These are phyloP conservation scores for Montipora sp. DNA, from an alignment of 64 coral and sea anemone genomes.

Conservation along the genomic window DNA sequence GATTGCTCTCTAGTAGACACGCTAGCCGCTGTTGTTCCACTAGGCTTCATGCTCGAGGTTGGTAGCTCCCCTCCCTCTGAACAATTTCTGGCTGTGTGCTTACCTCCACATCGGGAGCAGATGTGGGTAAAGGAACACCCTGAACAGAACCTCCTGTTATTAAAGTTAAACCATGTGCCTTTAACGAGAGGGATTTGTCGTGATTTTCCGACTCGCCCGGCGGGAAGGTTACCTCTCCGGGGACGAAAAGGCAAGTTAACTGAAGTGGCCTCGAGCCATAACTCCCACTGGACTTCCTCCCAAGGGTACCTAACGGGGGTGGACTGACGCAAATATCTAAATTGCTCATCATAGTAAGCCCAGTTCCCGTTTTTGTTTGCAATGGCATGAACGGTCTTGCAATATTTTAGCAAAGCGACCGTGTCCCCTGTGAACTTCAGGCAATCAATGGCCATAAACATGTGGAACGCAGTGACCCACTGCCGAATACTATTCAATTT, in stretches of 20 bases:
- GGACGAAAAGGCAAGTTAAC: neutral
- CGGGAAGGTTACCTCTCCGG: neutral
- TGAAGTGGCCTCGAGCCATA: conserved; percentile 44
- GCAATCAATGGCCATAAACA: too few relatives aligned
- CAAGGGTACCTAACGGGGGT: conserved; percentile 29
- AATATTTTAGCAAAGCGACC: too few relatives aligned
- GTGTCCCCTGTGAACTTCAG: too few relatives aligned
- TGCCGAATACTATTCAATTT: too few relatives aligned
- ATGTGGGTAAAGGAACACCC: conserved; percentile 27
- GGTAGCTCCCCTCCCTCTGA: conserved; percentile 1
- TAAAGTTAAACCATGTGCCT: conserved; percentile 12
- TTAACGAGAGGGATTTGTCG: neutral
- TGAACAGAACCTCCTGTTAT: neutral
- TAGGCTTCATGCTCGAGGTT: neutral
- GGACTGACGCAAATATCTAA: conserved; percentile 40
- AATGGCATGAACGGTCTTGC: conserved; percentile 27
- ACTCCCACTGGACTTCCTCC: conserved; percentile 47
- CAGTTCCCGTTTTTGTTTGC: conserved; percentile 34
- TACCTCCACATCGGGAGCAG: neutral
- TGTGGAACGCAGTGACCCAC: too few relatives aligned
- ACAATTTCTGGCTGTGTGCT: neutral
- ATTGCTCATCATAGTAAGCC: conserved; percentile 36
- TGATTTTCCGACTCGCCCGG: too few relatives aligned
- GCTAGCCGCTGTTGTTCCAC: neutral
- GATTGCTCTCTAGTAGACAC: neutral